Evolutionary conservation across 2,113 vertebrate species (phyloP).

Genomic region (Gallinago paraguaiae): DNA sequence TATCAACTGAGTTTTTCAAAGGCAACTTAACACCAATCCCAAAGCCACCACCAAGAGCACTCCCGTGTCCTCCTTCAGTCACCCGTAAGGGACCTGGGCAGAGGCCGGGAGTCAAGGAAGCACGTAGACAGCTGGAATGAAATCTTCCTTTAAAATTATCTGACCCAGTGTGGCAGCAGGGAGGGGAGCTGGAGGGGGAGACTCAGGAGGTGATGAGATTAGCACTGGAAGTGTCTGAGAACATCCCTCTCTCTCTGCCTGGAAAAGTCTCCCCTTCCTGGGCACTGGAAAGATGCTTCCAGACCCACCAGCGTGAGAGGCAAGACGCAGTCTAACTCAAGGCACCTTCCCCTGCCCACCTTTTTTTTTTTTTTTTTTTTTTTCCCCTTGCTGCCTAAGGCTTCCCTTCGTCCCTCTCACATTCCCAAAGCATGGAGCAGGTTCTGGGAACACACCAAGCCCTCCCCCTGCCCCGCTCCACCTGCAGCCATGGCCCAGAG

Average conservation of each 20-base stretch:
- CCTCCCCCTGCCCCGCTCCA: neutral
- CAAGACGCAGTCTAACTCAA: fast-evolving
- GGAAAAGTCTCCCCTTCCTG: neutral
- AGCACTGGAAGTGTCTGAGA: no score
- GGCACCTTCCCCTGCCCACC: neutral
- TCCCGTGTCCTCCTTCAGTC: neutral
- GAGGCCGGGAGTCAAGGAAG: neutral
- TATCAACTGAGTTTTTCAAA: neutral
- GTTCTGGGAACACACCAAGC: neutral
- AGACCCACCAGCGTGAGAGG: neutral
- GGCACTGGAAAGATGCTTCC: neutral
- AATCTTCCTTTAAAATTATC: neutral
- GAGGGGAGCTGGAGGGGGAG: neutral
- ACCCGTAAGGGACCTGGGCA: fast-evolving
- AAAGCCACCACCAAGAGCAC: neutral
- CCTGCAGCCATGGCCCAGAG: neutral
- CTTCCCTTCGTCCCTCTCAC: neutral
- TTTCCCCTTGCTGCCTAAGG: neutral
- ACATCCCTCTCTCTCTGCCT: neutral
- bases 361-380: no score
- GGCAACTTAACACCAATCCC: neutral
- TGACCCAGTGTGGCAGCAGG: neutral
- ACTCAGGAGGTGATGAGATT: neutral
- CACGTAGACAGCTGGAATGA: fast-evolving
- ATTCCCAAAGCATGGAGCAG: neutral